Percentiles rank a stretch among this genome's conserved stretches.
Conservation (phyloP, 1,140 invertebrate genomes). For the Belonocnema kinseyi region DNA sequence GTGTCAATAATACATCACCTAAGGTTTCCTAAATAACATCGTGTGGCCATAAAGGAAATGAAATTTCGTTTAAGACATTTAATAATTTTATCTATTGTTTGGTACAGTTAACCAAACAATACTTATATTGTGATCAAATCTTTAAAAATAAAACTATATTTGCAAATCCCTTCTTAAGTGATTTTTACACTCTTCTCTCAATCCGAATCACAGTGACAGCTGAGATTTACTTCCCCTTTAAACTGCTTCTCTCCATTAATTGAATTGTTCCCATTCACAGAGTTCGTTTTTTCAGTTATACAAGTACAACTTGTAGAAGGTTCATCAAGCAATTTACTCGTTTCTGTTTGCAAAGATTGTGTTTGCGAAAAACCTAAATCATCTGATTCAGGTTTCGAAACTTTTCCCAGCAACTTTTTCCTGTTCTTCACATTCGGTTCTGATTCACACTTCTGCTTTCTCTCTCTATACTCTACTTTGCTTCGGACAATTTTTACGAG, state of each 20-base stretch:
- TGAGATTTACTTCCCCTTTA: background rate
- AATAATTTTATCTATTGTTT: too few relatives aligned
- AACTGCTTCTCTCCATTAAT: background rate
- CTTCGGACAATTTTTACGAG: conserved; percentile 45
- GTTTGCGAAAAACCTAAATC: background rate
- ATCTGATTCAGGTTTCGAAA: background rate
- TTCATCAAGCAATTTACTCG: too few relatives aligned
- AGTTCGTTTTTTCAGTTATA: background rate
- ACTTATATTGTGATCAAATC: background rate
- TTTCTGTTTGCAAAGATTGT: background rate
- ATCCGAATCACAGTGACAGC: conserved; percentile 22
- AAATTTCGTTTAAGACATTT: too few relatives aligned
- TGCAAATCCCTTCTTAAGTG: background rate
- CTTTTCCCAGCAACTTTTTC: background rate
- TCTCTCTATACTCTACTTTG: conserved; percentile 2
- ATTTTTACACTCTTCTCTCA: background rate
- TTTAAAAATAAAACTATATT: background rate
- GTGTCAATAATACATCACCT: too few relatives aligned
- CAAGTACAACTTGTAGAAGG: background rate
- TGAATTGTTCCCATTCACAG: background rate
- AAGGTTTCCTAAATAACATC: too few relatives aligned
- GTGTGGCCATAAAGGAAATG: too few relatives aligned
- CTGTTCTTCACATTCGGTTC: background rate
- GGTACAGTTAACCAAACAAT: background rate
- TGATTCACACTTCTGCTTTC: background rate